phyloP scores from a whole-genome alignment of 2,888 invertebrate species.

The Pterobdella sp. region DNA sequence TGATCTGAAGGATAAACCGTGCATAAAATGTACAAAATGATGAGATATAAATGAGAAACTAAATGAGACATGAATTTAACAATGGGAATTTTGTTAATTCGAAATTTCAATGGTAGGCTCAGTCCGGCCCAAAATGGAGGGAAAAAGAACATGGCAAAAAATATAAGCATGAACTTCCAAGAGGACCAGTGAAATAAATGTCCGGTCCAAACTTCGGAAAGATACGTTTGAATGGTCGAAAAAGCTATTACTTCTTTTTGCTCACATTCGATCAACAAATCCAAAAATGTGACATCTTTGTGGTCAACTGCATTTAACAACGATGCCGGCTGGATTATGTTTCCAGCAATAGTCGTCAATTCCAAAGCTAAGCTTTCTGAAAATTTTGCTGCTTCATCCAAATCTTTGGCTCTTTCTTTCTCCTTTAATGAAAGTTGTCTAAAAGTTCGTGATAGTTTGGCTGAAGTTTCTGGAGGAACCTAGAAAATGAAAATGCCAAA shows the following conservation, averaged over 20 bases:
- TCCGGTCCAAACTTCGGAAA: slow-evolving; percentile 88
- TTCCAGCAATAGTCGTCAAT: slow-evolving; percentile 81
- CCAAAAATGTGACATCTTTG: slow-evolving; percentile 84
- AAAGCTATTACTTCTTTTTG: slow-evolving; percentile 89
- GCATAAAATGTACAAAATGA: slow-evolving; percentile 80
- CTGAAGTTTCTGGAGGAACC: slow-evolving; percentile 95
- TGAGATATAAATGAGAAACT: slow-evolving; percentile 94
- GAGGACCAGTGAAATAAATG: slow-evolving; percentile 83
- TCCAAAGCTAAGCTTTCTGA: slow-evolving; percentile 98
- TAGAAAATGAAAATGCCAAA: background rate
- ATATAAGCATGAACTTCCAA: slow-evolving; percentile 82
- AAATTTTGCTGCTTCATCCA: slow-evolving; percentile 79
- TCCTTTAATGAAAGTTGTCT: slow-evolving; percentile 79
- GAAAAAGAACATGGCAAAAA: slow-evolving; percentile 68
- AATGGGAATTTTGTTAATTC: slow-evolving; percentile 94
- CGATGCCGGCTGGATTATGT: slow-evolving; percentile 84
- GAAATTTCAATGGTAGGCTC: slow-evolving; percentile 85
- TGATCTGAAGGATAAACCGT: slow-evolving; percentile 50
- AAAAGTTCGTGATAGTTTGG: slow-evolving; percentile 74
- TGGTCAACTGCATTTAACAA: slow-evolving; percentile 89
- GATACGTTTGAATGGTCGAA: slow-evolving; percentile 90
- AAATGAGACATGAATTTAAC: slow-evolving; percentile 99
- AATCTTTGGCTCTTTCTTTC: slow-evolving; percentile 93
- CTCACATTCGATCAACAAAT: slow-evolving; percentile 94
- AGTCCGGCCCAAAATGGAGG: slow-evolving; percentile 94